Evolutionary conservation across 2,113 vertebrate genomes (phyloP).

Genomic region (Poeciliopsis prolifica): DNA sequence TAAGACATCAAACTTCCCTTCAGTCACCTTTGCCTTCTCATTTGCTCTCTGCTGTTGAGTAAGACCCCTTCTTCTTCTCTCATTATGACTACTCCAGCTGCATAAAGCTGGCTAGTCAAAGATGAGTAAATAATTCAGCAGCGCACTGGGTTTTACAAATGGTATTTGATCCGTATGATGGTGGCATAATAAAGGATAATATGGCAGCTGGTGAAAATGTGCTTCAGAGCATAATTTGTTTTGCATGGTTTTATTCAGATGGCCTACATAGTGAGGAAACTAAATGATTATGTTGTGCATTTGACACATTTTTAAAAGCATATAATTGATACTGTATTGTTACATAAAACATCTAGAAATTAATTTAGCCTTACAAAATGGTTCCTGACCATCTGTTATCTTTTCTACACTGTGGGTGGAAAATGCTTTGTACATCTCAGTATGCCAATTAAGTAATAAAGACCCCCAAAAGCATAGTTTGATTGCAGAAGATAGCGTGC

Average conservation of each 20-base stretch:
- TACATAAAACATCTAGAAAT: neutral
- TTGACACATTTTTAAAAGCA: neutral
- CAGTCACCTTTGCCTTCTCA: neutral
- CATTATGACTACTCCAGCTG: neutral
- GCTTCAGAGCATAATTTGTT: slow-evolving; percentile 29
- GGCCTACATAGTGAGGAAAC: neutral
- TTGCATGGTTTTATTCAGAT: slow-evolving; percentile 28
- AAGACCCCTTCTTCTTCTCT: neutral
- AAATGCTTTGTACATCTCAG: neutral
- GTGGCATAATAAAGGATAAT: slow-evolving; percentile 11
- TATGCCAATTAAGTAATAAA: neutral
- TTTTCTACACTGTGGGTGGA: neutral
- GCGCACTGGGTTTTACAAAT: slow-evolving; percentile 19
- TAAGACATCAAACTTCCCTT: neutral
- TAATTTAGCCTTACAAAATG: neutral
- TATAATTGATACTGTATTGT: neutral
- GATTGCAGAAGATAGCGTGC: neutral
- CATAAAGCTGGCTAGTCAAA: slow-evolving; percentile 3
- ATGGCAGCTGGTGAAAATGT: slow-evolving; percentile 24
- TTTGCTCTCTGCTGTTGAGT: neutral
- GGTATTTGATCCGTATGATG: slow-evolving; percentile 14
- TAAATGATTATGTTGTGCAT: too few species aligned
- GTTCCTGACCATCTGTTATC: neutral
- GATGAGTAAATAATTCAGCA: slow-evolving; percentile 62
- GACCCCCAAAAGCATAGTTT: neutral